Evolutionary conservation across 2,888 invertebrate genomes (phyloP).

Genomic region (Tetragnatha montana): DNA sequence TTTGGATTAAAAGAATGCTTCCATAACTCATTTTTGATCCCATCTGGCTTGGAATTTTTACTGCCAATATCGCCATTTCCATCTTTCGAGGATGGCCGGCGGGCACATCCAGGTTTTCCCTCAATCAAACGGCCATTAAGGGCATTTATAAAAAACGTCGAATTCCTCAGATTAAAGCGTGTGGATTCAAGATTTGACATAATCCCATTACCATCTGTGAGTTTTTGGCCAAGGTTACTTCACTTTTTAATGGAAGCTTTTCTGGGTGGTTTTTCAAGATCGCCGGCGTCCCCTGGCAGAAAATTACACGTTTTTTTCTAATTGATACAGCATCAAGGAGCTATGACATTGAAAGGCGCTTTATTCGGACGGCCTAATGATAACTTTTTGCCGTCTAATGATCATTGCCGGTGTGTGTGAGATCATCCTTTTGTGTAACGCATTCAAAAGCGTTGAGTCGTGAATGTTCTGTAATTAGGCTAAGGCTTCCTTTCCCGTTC

Average conservation of each 20-base stretch:
- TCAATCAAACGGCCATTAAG: background rate
- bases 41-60: constrained; percentile 44
- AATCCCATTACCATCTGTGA: background rate
- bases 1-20: constrained; percentile 37
- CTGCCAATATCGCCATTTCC: constrained; percentile 35
- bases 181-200: background rate
- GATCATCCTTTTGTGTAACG: background rate
- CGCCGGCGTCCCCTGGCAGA: background rate
- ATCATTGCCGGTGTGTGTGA: background rate
- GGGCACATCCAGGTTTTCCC: background rate
- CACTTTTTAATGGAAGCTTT: background rate
- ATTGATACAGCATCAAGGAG: background rate
- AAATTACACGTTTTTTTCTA: background rate
- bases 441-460: background rate
- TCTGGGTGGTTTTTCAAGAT: background rate
- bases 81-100: background rate
- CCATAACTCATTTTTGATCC: constrained; percentile 58
- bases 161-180: background rate
- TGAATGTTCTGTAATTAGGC: no score
- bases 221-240: background rate
- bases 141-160: background rate
- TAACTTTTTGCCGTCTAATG: background rate
- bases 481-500: no score
- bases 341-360: background rate
- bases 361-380: background rate